A percentile compares a stretch with the other conserved stretches of the same genome.
These are phyloP conservation scores for Chloroclystis v-ata DNA, from an alignment of 2,888 invertebrate species.

Conservation along the genomic window DNA sequence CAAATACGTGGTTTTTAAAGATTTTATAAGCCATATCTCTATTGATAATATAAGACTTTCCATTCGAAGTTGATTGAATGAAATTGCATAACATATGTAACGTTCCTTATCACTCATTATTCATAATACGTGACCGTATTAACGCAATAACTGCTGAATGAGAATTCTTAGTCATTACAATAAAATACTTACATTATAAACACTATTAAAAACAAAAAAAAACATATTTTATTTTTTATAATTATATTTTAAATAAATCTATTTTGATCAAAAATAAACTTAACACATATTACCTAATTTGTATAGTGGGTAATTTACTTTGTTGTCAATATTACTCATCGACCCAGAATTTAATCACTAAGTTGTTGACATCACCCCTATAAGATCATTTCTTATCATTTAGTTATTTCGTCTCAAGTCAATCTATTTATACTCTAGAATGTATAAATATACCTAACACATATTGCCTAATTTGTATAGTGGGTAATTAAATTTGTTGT, in stretches of 20 bases:
- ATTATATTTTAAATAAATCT: not conserved
- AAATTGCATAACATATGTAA: not conserved
- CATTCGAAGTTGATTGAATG: not conserved
- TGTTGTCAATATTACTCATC: too few relatives aligned
- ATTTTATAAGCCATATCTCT: not conserved
- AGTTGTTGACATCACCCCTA: too few relatives aligned
- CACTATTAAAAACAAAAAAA: not conserved
- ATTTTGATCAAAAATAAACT: too few relatives aligned
- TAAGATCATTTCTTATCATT: too few relatives aligned
- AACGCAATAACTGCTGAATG: not conserved
- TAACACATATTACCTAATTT: too few relatives aligned
- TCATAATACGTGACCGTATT: constrained; percentile 1
- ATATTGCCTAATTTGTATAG: too few relatives aligned
- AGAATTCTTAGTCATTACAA: not conserved
- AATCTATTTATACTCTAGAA: too few relatives aligned
- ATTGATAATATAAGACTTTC: not conserved
- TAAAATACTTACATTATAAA: not conserved
- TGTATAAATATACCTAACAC: too few relatives aligned
- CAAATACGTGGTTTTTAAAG: not conserved
- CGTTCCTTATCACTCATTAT: constrained; percentile 1
- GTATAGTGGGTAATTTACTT: too few relatives aligned
- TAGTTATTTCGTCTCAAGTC: too few relatives aligned
- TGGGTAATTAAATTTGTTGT: too few relatives aligned
- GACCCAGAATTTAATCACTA: too few relatives aligned
- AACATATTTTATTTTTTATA: not conserved